phyloP scores from a whole-genome alignment of 2,113 vertebrate species.

The Mionectes macconnelli region DNA sequence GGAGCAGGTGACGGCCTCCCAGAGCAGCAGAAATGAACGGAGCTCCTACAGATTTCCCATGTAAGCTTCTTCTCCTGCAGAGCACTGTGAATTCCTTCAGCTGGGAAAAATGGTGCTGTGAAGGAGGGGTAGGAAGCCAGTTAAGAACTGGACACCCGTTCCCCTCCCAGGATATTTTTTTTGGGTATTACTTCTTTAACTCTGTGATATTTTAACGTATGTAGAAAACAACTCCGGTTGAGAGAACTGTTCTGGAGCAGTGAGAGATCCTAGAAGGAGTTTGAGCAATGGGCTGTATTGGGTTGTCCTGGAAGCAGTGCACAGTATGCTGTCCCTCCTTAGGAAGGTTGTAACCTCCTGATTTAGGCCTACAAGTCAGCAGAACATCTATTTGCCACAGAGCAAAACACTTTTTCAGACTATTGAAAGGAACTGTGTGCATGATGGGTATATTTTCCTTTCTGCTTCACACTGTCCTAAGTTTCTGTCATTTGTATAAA shows the following conservation, averaged over 20 bases:
- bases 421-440: neutral
- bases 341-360: neutral
- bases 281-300: neutral
- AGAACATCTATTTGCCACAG: neutral
- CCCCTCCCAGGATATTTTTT: neutral
- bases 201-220: neutral
- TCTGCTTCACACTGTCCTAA: conserved; percentile 37
- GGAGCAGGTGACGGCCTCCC: neutral
- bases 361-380: neutral
- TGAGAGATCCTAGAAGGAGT: neutral
- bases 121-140: neutral
- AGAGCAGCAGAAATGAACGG: neutral
- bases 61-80: neutral
- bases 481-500: conserved; percentile 60
- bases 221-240: neutral
- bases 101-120: neutral
- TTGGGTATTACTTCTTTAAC: neutral
- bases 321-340: neutral
- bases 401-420: neutral
- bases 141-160: fast-evolving
- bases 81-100: neutral
- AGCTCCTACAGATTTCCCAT: neutral
- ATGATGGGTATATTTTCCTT: neutral
- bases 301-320: neutral
- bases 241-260: neutral